These are phyloP conservation scores for Aradophagus sp. DNA, from an alignment of 1,140 invertebrate species.

Conservation along the genomic window DNA sequence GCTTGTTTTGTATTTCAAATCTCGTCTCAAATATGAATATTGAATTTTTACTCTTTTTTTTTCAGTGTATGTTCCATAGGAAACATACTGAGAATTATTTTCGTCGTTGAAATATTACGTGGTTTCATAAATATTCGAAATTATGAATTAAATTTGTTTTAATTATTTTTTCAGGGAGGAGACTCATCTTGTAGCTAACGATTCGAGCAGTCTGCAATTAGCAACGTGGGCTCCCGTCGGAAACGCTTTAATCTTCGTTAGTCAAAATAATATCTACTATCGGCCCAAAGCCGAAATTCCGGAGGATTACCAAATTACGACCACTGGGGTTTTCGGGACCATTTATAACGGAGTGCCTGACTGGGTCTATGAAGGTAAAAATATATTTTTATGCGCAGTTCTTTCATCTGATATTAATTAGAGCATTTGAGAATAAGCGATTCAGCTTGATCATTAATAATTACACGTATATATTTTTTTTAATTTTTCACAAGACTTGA, in stretches of 20 bases:
- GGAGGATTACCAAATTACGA: constrained; percentile 76
- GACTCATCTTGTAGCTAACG: constrained; percentile 67
- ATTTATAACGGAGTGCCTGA: constrained; percentile 86
- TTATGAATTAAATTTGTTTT: constrained; percentile 1
- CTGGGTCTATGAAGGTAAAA: constrained; percentile 87
- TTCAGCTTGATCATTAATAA: constrained; percentile 18
- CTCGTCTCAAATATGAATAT: too few species aligned
- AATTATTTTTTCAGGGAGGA: constrained; percentile 62
- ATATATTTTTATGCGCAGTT: constrained; percentile 15
- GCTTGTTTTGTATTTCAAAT: too few species aligned
- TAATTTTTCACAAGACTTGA: too few species aligned
- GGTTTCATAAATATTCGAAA: too few species aligned
- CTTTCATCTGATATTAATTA: constrained; percentile 15
- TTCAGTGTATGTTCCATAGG: too few species aligned
- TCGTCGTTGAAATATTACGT: too few species aligned
- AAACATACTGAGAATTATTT: too few species aligned
- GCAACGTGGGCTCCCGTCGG: constrained; percentile 83
- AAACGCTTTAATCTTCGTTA: constrained; percentile 84
- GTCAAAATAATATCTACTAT: constrained; percentile 88
- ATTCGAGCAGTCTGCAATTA: constrained; percentile 78
- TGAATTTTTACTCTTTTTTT: too few species aligned
- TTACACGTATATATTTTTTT: too few species aligned
- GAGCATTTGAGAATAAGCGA: constrained; percentile 6
- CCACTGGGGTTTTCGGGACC: constrained; percentile 72
- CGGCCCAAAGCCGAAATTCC: constrained; percentile 72